Base-by-base conservation (phyloP, 1,140 invertebrate genomes). In the Drosophila mauritiana region DNA sequence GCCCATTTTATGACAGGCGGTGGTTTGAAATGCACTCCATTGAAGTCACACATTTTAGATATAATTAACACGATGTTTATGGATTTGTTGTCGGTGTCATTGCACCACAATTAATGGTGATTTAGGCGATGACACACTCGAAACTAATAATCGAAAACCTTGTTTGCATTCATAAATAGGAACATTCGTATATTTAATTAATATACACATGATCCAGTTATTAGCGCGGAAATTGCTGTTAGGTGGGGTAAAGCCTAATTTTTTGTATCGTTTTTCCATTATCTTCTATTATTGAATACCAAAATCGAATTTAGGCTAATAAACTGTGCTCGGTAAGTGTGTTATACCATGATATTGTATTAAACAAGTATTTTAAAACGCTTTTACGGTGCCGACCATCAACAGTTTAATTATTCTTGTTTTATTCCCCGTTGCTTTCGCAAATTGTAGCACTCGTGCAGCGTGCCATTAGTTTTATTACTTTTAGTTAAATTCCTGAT, bases 401-500 rank as follows among this genome's bases (percentile, higher is more conserved):
- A 8, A n/a, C 11, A n/a, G 11, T 3, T 36, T 40, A 22, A 34
- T 34, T 31, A 10, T 8, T 40, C 12, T 15, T 11, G 3, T 11
- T 5, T 12, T 2, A 22, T 15, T 7, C 8, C 36, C 10, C 12
- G 34, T 34, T 5, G 13, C n/a, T 40, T 58, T 31, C 10, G 15
- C 5, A 10, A 22, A 5, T 39, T 22, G 20, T 15, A 3, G 2
- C 36, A 13, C 11, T 56, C 27, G 2, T 0, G 11, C 12, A 22
- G 15, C 20, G 25, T 22, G 3, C 22, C 34, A 51, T 42, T 40
- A 42, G n/a, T 51, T 49, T 17, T 43, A 17, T 17, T 51, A 15
- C 10, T 27, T 68, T 36, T 31, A 52, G 65, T 68, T 45, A 49
- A 68, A 64, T 64, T 68, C n/a, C 12, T 51, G 11, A 37, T 67